A percentile compares a stretch with the other conserved stretches of the same genome.
These are phyloP conservation scores for Abrostola tripartita DNA, from an alignment of 2,888 invertebrate genomes.

Conservation along the genomic window DNA sequence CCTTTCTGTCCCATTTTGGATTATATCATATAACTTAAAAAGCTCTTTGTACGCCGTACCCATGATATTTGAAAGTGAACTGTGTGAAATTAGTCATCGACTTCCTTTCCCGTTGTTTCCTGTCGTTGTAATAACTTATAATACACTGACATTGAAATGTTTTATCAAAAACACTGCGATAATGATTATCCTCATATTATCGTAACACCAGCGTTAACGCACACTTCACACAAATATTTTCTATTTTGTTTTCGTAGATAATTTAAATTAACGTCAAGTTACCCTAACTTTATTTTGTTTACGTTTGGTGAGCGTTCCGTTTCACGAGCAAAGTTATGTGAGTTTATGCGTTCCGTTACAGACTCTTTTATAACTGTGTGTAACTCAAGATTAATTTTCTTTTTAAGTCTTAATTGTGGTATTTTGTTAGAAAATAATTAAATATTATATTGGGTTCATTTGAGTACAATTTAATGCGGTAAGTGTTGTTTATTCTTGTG, in stretches of 20 bases:
- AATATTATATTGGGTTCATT: too few species aligned
- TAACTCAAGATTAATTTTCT: too few species aligned
- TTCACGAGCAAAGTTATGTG: slow-evolving; percentile 48
- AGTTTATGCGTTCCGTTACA: slow-evolving; percentile 25
- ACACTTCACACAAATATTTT: slow-evolving; percentile 23
- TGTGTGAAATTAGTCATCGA: slow-evolving; percentile 67
- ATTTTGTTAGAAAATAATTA: too few species aligned
- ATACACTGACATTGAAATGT: slow-evolving; percentile 56
- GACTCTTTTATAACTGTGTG: background rate
- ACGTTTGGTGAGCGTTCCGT: slow-evolving; percentile 69
- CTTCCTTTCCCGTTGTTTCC: slow-evolving; percentile 76
- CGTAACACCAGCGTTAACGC: slow-evolving; percentile 25
- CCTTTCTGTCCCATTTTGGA: slow-evolving; percentile 90
- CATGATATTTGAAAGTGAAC: slow-evolving; percentile 72
- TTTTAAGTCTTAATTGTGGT: too few species aligned
- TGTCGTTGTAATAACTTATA: slow-evolving; percentile 67
- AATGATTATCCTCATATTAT: slow-evolving; percentile 37
- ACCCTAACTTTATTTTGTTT: slow-evolving; percentile 66
- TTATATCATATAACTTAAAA: slow-evolving; percentile 89
- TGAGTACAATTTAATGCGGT: too few species aligned
- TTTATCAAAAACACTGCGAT: slow-evolving; percentile 42
- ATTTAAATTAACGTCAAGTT: slow-evolving; percentile 59
- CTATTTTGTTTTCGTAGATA: slow-evolving; percentile 45
- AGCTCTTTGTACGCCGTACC: slow-evolving; percentile 79
- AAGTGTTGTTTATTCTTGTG: too few species aligned